Percentiles rank a stretch among this genome's conserved stretches.
phyloP scores from a whole-genome alignment of 92 coral and sea anemone species.

The Pocillopora meandrina region DNA sequence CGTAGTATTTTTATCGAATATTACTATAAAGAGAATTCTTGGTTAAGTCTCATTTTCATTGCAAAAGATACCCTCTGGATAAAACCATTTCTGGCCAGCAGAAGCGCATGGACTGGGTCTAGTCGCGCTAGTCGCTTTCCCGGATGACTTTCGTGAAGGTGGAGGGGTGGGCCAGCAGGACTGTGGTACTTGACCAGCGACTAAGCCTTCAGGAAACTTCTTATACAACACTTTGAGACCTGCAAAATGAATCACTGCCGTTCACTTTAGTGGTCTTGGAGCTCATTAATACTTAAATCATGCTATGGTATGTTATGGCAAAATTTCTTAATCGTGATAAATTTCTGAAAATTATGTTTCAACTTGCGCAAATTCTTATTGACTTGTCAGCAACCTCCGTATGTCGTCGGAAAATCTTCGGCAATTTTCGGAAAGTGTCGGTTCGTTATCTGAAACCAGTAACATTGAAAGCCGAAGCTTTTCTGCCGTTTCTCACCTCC shows the following conservation, averaged over 20 bases:
- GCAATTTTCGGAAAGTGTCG: too few species aligned
- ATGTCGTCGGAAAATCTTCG: too few species aligned
- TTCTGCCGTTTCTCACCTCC: conserved; percentile 67
- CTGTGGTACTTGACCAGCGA: conserved; percentile 81
- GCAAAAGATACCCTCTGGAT: conserved; percentile 88
- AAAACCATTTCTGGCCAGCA: conserved; percentile 77
- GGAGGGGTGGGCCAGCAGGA: conserved; percentile 94
- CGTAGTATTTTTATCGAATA: neutral
- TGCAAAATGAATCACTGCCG: conserved; percentile 6
- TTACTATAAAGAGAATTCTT: neutral
- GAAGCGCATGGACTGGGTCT: conserved; percentile 46
- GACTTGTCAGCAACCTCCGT: too few species aligned
- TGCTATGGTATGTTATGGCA: too few species aligned
- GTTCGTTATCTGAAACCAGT: too few species aligned
- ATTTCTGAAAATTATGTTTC: too few species aligned
- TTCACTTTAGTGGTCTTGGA: too few species aligned
- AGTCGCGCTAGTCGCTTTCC: conserved; percentile 64
- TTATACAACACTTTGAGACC: conserved; percentile 89
- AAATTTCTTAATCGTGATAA: too few species aligned
- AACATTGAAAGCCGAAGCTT: too few species aligned
- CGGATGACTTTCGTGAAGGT: conserved; percentile 81
- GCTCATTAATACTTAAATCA: too few species aligned
- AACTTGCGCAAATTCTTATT: too few species aligned
- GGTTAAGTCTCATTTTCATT: neutral
- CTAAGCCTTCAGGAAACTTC: conserved; percentile 89